A percentile compares a stretch with the other conserved stretches of the same genome.
phyloP scores from a whole-genome alignment of 1,140 invertebrate species.

The Pogonomyrmex californicus region DNA sequence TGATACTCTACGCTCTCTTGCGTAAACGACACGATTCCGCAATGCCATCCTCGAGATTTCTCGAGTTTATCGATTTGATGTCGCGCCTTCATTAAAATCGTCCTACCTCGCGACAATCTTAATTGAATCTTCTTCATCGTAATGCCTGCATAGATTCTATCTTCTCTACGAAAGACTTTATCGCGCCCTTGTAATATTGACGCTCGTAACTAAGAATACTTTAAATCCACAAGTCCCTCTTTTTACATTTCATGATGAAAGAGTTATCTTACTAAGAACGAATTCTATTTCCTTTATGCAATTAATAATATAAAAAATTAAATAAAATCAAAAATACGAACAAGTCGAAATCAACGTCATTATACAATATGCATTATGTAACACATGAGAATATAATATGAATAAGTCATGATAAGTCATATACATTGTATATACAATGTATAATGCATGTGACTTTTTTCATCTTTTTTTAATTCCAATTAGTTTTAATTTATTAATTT shows the following conservation, averaged over 20 bases:
- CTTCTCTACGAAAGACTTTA: conserved; percentile 4
- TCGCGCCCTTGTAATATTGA: conserved; percentile 21
- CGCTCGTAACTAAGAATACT: not conserved
- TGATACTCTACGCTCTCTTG: not conserved
- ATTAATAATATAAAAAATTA: conserved; percentile 2
- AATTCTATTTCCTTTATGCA: not conserved
- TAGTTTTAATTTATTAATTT: no score
- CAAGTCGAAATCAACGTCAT: not conserved
- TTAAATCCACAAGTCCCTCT: conserved; percentile 10
- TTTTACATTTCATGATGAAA: not conserved
- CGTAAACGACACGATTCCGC: not conserved
- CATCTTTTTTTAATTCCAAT: no score
- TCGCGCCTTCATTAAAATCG: conserved; percentile 53
- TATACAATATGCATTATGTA: not conserved
- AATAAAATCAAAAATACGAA: conserved; percentile 2
- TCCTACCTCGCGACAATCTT: conserved; percentile 52
- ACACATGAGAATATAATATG: no score
- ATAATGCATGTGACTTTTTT: no score
- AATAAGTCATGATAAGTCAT: no score
- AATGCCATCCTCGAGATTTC: not conserved
- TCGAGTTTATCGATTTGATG: conserved; percentile 18
- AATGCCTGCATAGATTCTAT: conserved; percentile 48
- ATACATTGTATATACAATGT: no score
- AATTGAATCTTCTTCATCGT: conserved; percentile 61
- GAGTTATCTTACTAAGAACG: not conserved